phyloP scores from a whole-genome alignment of 2,888 invertebrate genomes.

The Caenorhabditis sp. region DNA sequence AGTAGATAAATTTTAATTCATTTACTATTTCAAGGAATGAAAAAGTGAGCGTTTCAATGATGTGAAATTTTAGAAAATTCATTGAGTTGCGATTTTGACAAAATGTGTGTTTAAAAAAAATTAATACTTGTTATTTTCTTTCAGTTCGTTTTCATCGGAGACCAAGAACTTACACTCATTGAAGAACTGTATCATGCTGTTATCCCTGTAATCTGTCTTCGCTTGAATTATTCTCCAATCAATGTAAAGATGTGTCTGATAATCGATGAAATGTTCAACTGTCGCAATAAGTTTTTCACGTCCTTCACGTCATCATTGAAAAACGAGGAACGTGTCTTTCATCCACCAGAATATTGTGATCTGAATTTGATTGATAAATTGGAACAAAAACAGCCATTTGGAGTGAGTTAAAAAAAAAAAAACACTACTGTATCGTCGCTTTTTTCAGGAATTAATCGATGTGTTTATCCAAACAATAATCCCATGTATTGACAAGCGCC shows the following conservation, averaged over 20 bases:
- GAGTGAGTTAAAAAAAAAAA: not conserved
- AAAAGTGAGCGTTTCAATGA: too few species aligned
- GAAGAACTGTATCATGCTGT: slow-evolving; percentile 25
- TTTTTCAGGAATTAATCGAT: slow-evolving; percentile 6
- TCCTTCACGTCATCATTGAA: not conserved
- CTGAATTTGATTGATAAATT: not conserved
- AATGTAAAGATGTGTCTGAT: slow-evolving; percentile 24
- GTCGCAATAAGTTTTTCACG: slow-evolving; percentile 26
- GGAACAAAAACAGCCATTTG: not conserved
- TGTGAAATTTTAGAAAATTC: too few species aligned
- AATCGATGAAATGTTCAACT: slow-evolving; percentile 40
- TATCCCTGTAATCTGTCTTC: slow-evolving; percentile 28
- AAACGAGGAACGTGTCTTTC: slow-evolving; percentile 1
- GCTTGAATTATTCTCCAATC: slow-evolving; percentile 17
- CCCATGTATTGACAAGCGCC: slow-evolving; percentile 3
- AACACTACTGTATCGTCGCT: too few species aligned
- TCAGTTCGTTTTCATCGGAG: slow-evolving; percentile 21
- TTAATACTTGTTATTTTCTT: too few species aligned
- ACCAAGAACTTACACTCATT: slow-evolving; percentile 14
- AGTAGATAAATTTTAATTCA: too few species aligned
- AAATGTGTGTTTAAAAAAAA: too few species aligned
- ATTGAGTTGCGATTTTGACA: too few species aligned
- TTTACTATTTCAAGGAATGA: too few species aligned
- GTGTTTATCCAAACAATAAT: slow-evolving; percentile 9
- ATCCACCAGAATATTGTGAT: slow-evolving; percentile 5